Evolutionary conservation across 2,113 vertebrate genomes (phyloP), one percentile per base, ranked within the genome.

Genomic region (Forbesichthys agassizii): DNA sequence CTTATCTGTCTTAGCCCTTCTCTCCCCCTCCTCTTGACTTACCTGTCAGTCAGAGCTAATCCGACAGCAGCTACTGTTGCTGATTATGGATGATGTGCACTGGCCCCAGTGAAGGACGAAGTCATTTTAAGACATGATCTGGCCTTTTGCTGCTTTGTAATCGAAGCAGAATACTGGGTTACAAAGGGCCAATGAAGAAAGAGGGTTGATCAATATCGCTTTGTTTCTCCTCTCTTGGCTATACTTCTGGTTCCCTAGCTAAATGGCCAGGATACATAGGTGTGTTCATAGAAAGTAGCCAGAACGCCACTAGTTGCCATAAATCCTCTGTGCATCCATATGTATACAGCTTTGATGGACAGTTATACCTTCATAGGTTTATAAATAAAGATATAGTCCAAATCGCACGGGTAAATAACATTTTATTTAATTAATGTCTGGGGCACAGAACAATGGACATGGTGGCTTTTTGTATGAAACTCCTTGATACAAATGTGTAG

Each of bases 131-230:
- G 68, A 33, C 52, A 68, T 12, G 69, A 66, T 73, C 53, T 81
- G 80, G 68, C 82, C 84, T 88, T 83, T 88, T 77, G 82, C 82
- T 79, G 82, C 82, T 77, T 80, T 77, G 80, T 82, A 56, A 42
- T 75, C 81, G 82, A 36, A 36, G 27, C 51, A 7, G 64, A 61
- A 71, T 61, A 75, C 81, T 16, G 68, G 57, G 66, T 51, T 58
- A 62, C 53, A 65, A 68, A n/a, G 58, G 16, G 79, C 71, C 84
- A 86, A 83, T 89, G 85, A 85, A 57, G 10, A 42, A 73, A 63
- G 63, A 71, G 73, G 68, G 76, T 75, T 60, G 73, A 85, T 90
- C 84, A 76, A 85, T 80, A 81, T 62, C 75, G 75, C 46, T 74
- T 79, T 69, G 63, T 73, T 80, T 66, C 78, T 64, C 69, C 66